Evolutionary conservation across 2,888 invertebrate genomes (phyloP), one percentile per base, ranked within the genome.

Genomic region (Andrena minutula): DNA sequence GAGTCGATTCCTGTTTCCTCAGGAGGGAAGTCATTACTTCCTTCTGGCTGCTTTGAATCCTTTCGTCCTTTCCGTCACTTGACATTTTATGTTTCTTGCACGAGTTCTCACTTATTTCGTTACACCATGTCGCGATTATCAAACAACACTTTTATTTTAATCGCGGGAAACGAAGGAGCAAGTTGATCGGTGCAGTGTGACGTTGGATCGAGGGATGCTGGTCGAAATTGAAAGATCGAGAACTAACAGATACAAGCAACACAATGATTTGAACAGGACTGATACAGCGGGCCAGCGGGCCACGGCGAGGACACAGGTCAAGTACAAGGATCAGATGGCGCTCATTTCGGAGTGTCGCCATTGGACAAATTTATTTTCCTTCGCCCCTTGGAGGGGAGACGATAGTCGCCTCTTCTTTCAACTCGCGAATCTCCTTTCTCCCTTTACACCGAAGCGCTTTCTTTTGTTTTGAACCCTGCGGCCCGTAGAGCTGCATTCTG

Each of bases 311-410:
- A 56, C 12, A 7, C 28, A 56, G 69, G 68, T 65, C 64, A 72
- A 73, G 32, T 65, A 28, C 35, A 66, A 56, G 73, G 73, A 58
- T 85, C 73, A 85, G 82, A 85, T 85, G 85, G 82, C 85, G 82
- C 85, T 85, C 47, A 77, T 82, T 82, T 73, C 78, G 60, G 47
- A 58, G 49, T 20, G 30, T 60, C 65, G 30, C 60, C 58, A 82
- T 84, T 73, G 75, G 84, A 20, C 53, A 71, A 68, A 64, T 66
- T 75, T 7, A 35, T 69, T 78, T 73, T 53, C 23, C 51, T 23
- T 63, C 26, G 12, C 12, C 2, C 32, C 60, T 26, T 61, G 53
- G 70, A 35, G 66, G 70, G 49, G 66, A 51, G 30, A n/a, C 30
- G 6, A 32, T 63, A 10, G 56, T 66, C 20, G 23, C 71, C 8